These are phyloP conservation scores for Perdix hodgsoniae DNA, from an alignment of 2,797 vertebrate genomes.

Conservation along the genomic window DNA sequence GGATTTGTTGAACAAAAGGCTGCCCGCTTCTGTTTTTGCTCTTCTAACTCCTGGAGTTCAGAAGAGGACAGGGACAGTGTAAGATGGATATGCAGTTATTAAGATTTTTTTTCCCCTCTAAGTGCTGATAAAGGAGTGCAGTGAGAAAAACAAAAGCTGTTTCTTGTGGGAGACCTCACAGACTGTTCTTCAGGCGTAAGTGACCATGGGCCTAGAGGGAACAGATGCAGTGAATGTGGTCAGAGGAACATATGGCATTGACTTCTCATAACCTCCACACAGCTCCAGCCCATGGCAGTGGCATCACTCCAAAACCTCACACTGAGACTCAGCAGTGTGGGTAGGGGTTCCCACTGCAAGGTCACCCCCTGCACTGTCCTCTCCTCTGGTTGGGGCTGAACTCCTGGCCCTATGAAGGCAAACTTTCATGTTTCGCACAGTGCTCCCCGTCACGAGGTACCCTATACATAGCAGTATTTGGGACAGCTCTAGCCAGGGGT, in stretches of 20 bases:
- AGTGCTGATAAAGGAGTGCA: background rate
- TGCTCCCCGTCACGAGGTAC: background rate
- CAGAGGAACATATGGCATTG: rapidly evolving
- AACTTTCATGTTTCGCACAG: rapidly evolving
- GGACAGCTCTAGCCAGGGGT: background rate
- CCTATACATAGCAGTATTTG: rapidly evolving
- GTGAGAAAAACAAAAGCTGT: conserved; percentile 62
- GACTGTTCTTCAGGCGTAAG: background rate
- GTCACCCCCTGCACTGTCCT: background rate
- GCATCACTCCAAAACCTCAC: background rate
- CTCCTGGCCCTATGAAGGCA: background rate
- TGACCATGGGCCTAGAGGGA: rapidly evolving
- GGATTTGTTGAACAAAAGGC: background rate
- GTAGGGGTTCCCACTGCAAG: background rate
- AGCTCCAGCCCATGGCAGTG: background rate
- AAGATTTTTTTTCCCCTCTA: too few relatives aligned
- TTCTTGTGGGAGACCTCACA: conserved; percentile 51
- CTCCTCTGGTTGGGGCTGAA: background rate
- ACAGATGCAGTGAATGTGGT: rapidly evolving
- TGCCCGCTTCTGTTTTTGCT: background rate
- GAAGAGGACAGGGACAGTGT: background rate
- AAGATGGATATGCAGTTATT: background rate
- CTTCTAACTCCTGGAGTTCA: background rate
- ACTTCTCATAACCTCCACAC: background rate
- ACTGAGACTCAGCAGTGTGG: background rate